phyloP scores from a whole-genome alignment of 2,113 vertebrate genomes.

The Pollimyrus isidori region DNA sequence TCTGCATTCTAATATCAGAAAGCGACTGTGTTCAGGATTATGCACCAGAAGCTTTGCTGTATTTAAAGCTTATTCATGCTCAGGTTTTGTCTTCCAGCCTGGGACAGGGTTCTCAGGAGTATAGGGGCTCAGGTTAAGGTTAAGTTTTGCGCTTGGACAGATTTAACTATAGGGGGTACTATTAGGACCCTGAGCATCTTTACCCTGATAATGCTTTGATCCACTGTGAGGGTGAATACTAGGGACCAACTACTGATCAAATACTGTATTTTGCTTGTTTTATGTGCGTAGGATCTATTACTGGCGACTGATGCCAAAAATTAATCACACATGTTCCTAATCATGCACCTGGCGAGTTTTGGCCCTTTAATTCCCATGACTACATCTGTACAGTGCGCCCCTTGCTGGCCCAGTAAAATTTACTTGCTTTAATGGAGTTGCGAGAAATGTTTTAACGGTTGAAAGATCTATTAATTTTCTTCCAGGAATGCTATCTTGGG shows the following conservation, averaged over 20 bases:
- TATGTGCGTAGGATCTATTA: background rate
- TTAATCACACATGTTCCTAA: background rate
- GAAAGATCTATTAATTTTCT: background rate
- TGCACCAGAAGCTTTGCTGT: background rate
- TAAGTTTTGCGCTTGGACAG: background rate
- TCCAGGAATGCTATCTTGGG: constrained; percentile 6
- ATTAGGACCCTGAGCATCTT: background rate
- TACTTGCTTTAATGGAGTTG: background rate
- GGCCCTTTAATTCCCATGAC: background rate
- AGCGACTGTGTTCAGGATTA: background rate
- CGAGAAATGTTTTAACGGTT: background rate
- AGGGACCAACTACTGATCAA: background rate
- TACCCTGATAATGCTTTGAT: background rate
- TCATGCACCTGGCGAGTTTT: background rate
- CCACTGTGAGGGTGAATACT: background rate
- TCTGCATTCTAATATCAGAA: background rate
- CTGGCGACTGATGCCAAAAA: background rate
- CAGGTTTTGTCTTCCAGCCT: background rate
- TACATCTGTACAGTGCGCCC: background rate
- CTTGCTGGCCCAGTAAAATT: background rate
- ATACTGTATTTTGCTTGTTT: background rate
- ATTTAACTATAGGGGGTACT: background rate
- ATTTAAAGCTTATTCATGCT: background rate
- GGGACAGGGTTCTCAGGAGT: background rate
- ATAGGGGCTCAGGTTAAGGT: background rate